These are phyloP conservation scores for Cyprichromis sp. DNA, from an alignment of 2,113 vertebrate species.

Conservation along the genomic window DNA sequence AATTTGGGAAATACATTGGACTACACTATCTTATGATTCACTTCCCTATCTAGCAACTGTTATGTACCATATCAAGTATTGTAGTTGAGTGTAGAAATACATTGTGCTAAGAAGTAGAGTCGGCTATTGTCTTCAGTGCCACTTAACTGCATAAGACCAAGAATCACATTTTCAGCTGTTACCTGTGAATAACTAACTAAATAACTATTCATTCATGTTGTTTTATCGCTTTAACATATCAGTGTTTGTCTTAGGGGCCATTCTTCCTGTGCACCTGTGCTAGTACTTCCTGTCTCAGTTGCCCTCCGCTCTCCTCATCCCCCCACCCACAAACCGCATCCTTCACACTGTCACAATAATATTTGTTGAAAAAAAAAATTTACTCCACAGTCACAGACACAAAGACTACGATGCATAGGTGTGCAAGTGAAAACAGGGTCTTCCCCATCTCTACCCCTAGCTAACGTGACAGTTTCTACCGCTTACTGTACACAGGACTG, in stretches of 20 bases:
- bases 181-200: neutral
- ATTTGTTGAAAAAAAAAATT: neutral
- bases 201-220: conserved; percentile 15
- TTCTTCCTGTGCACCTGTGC: conserved; percentile 79
- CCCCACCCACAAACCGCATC: conserved; percentile 64
- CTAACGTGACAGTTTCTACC: neutral
- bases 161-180: neutral
- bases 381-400: neutral
- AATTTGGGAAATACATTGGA: neutral
- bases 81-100: neutral
- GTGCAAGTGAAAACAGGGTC: conserved; percentile 36
- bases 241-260: conserved; percentile 62
- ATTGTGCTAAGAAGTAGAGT: neutral
- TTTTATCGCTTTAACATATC: conserved; percentile 6
- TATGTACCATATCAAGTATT: neutral
- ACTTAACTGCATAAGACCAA: neutral
- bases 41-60: neutral
- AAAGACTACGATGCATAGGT: neutral
- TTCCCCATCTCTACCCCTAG: conserved; percentile 57
- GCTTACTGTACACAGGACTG: conserved; percentile 50
- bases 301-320: conserved; percentile 50
- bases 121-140: neutral
- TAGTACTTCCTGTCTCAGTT: conserved; percentile 71
- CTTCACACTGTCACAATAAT: conserved; percentile 53
- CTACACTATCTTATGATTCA: neutral